Evolutionary conservation across 2,113 vertebrate genomes (phyloP).

Genomic region (Morone chrysops): DNA sequence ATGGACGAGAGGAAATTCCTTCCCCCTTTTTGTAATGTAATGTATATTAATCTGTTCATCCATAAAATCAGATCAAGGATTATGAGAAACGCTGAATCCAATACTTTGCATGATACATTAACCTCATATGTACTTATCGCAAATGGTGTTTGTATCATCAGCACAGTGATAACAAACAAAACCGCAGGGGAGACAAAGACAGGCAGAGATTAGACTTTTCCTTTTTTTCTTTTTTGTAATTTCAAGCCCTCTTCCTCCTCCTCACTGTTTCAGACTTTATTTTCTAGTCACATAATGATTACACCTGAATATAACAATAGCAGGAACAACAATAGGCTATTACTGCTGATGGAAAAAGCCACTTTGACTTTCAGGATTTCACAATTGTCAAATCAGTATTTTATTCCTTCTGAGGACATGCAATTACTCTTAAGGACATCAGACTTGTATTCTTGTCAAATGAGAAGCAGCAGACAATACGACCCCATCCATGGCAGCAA

Average conservation of each 20-base stretch:
- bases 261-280: slow-evolving; percentile 14
- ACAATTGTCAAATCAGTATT: slow-evolving; percentile 40
- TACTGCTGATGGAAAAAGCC: slow-evolving; percentile 11
- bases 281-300: slow-evolving; percentile 16
- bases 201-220: slow-evolving; percentile 7
- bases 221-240: background rate
- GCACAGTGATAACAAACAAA: slow-evolving; percentile 44
- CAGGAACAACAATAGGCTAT: slow-evolving; percentile 14
- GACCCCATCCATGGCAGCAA: slow-evolving; percentile 22
- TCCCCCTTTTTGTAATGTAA: slow-evolving; percentile 54
- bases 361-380: slow-evolving; percentile 33
- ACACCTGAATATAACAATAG: slow-evolving; percentile 19
- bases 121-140: slow-evolving; percentile 44
- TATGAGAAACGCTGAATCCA: slow-evolving; percentile 69
- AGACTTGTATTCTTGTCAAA: slow-evolving; percentile 29
- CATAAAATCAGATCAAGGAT: slow-evolving; percentile 78
- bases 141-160: slow-evolving; percentile 55
- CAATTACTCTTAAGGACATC: slow-evolving; percentile 42
- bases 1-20: slow-evolving; percentile 49
- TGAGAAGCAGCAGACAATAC: slow-evolving; percentile 8
- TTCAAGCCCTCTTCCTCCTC: slow-evolving; percentile 1
- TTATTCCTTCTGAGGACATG: slow-evolving; percentile 19
- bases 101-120: slow-evolving; percentile 76
- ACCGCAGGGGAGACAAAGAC: slow-evolving; percentile 9
- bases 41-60: slow-evolving; percentile 70